phyloP scores from a whole-genome alignment of 2,888 invertebrate genomes.

The Drosophila borborema region DNA sequence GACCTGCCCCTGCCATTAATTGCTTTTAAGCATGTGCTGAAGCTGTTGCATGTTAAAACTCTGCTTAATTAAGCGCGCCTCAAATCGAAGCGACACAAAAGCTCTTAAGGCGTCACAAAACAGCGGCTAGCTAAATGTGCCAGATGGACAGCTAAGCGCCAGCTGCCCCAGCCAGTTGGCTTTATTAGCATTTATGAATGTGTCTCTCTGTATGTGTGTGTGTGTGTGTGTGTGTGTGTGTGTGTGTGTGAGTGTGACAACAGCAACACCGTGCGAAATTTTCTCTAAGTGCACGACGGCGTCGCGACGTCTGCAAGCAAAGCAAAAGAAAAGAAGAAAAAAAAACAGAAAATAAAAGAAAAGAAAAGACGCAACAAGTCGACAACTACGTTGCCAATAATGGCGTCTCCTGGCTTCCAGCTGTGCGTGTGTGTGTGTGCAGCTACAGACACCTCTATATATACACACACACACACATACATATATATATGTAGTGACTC shows the following conservation, averaged over 20 bases:
- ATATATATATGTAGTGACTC: constrained; percentile 9
- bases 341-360: not conserved
- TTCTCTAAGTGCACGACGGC: constrained; percentile 57
- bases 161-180: constrained; percentile 2
- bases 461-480: not conserved
- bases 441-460: not conserved
- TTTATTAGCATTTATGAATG: constrained; percentile 41
- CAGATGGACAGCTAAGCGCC: constrained; percentile 15
- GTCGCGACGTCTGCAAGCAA: constrained; percentile 57
- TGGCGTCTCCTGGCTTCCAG: constrained; percentile 41
- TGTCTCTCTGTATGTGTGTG: not conserved
- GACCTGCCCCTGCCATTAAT: constrained; percentile 24
- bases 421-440: constrained; percentile 24
- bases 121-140: constrained; percentile 22
- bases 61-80: constrained; percentile 47
- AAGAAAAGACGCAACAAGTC: constrained; percentile 62
- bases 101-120: constrained; percentile 46
- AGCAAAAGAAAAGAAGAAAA: constrained; percentile 5
- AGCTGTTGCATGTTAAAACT: constrained; percentile 14
- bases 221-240: constrained; percentile 1
- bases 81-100: constrained; percentile 42
- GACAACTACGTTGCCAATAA: constrained; percentile 41
- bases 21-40: constrained; percentile 25
- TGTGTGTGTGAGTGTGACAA: constrained; percentile 1
- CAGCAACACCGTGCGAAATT: constrained; percentile 32